These are phyloP conservation scores for Microchrysa polita DNA, from an alignment of 2,888 invertebrate genomes.

Conservation along the genomic window DNA sequence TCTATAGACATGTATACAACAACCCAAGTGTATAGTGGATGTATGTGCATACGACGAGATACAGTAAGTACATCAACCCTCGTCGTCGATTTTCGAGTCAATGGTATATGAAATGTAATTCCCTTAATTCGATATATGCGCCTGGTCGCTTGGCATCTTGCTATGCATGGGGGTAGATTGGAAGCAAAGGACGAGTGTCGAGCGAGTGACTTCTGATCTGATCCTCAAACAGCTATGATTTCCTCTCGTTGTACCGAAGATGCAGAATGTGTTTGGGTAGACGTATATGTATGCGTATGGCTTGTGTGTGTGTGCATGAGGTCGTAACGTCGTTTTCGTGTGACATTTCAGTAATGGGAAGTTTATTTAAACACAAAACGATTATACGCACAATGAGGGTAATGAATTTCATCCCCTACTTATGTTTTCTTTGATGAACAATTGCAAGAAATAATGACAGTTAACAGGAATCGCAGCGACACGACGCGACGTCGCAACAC, in stretches of 20 bases:
- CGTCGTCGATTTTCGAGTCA: conserved; percentile 19
- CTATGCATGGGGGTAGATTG: not conserved
- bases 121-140: conserved; percentile 44
- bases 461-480: conserved; percentile 16
- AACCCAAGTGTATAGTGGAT: too few relatives aligned
- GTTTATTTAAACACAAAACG: conserved; percentile 56
- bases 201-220: not conserved
- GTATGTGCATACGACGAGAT: too few relatives aligned
- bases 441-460: conserved; percentile 42
- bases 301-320: too few relatives aligned
- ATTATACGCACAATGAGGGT: conserved; percentile 56
- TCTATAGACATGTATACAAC: conserved; percentile 45
- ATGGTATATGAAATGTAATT: conserved; percentile 46
- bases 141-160: not conserved
- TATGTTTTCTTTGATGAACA: conserved; percentile 42
- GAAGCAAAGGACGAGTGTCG: conserved; percentile 15
- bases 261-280: not conserved
- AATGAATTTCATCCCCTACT: conserved; percentile 55
- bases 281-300: not conserved
- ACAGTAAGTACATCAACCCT: conserved; percentile 23
- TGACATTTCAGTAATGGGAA: conserved; percentile 47
- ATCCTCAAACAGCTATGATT: not conserved
- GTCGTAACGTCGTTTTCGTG: conserved; percentile 8
- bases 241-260: too few relatives aligned
- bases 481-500: not conserved